phyloP scores from a whole-genome alignment of 2,113 vertebrate species.

The Mus spicilegus region DNA sequence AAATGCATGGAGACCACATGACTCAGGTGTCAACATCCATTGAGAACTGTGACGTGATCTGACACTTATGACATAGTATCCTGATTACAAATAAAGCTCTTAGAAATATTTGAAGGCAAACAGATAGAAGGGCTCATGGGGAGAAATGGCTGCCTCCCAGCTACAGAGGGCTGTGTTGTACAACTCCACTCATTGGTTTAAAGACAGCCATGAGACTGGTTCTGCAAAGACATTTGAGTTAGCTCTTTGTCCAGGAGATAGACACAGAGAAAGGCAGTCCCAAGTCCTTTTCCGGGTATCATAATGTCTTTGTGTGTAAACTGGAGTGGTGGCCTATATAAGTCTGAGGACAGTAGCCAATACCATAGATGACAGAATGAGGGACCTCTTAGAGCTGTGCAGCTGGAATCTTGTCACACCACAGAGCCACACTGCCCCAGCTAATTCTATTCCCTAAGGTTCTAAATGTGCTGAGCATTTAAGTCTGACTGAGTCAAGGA shows the following conservation, averaged over 20 bases:
- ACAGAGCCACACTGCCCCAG: not conserved
- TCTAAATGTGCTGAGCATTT: not conserved
- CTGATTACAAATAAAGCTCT: not conserved
- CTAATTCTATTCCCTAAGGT: too few relatives aligned
- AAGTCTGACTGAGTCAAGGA: not conserved
- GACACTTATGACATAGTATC: not conserved
- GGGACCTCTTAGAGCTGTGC: not conserved
- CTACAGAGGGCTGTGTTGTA: not conserved
- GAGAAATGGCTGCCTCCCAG: not conserved
- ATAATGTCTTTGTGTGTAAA: not conserved
- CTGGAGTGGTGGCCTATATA: too few relatives aligned
- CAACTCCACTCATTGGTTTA: not conserved
- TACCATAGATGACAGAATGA: fast-evolving
- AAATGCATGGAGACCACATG: fast-evolving
- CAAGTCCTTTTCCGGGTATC: not conserved
- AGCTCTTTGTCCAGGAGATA: not conserved
- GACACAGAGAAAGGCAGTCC: not conserved
- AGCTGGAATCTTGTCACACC: too few relatives aligned
- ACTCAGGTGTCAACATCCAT: not conserved
- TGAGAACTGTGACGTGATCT: not conserved
- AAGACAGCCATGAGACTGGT: not conserved
- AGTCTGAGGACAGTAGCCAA: not conserved
- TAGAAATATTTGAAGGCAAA: not conserved
- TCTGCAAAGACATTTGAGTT: not conserved
- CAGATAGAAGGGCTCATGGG: not conserved